Percentiles rank a stretch among this genome's conserved stretches.
These are phyloP conservation scores for Parapsyche elsis DNA, from an alignment of 1,140 invertebrate genomes.

Conservation along the genomic window DNA sequence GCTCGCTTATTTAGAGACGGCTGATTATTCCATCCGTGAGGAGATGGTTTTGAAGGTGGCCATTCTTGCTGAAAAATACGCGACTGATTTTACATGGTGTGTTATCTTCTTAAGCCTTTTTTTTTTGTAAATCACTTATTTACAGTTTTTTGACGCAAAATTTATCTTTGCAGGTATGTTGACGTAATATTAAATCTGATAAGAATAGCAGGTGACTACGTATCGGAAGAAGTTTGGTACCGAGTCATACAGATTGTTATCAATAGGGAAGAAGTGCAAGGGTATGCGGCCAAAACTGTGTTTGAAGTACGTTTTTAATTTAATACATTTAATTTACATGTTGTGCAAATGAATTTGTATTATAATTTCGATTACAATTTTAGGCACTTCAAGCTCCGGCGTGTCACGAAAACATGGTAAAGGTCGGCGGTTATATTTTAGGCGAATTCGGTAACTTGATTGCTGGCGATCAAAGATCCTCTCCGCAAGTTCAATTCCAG, in stretches of 20 bases:
- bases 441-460: constrained; percentile 99
- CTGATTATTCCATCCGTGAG: constrained; percentile 99
- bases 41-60: constrained; percentile 99
- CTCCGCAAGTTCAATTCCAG: constrained; percentile 95
- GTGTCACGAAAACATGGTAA: constrained; percentile 99
- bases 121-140: constrained; percentile 28
- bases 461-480: constrained; percentile 97
- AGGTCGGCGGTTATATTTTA: constrained; percentile 99
- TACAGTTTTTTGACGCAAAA: neutral
- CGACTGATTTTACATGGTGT: constrained; percentile 98
- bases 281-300: constrained; percentile 99
- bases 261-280: constrained; percentile 98
- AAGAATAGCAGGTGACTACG: constrained; percentile 99
- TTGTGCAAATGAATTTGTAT: neutral
- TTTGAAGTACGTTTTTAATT: constrained; percentile 78
- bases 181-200: constrained; percentile 99
- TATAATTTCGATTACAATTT: constrained; percentile 31
- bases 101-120: neutral
- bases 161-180: constrained; percentile 71
- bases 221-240: constrained; percentile 98
- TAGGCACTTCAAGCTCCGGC: constrained; percentile 96
- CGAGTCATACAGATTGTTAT: constrained; percentile 99
- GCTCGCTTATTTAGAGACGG: constrained; percentile 98
- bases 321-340: neutral
- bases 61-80: constrained; percentile 99